Conservation (phyloP, 2,113 vertebrate species). For the Mixornis gularis region DNA sequence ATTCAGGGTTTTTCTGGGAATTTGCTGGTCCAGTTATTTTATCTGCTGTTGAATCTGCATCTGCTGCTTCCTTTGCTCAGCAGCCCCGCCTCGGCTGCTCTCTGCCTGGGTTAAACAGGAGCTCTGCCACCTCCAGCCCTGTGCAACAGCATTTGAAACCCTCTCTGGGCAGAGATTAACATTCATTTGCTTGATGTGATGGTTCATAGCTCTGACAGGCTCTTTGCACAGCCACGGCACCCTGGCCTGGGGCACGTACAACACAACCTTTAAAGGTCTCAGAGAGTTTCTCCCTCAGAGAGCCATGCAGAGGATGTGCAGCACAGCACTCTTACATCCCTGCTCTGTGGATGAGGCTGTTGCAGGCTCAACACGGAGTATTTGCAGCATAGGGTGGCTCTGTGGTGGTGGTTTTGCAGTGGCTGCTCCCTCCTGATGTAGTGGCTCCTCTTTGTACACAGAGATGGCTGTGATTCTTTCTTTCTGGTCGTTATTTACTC, state of each 20-base stretch:
- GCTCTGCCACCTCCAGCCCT: not conserved
- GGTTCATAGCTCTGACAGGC: not conserved
- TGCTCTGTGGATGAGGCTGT: not conserved
- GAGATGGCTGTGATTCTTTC: rapidly evolving
- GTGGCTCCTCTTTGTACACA: not conserved
- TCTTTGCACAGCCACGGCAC: rapidly evolving
- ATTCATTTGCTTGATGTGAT: not conserved
- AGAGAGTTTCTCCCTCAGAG: not conserved
- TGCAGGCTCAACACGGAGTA: not conserved
- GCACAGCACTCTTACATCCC: not conserved
- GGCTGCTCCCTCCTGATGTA: not conserved
- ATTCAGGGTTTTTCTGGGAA: not conserved
- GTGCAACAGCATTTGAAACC: not conserved
- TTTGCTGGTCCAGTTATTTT: not conserved
- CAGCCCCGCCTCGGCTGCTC: not conserved
- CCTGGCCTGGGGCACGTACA: rapidly evolving
- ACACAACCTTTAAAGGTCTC: not conserved
- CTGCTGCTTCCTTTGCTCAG: not conserved
- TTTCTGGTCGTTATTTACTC: not conserved
- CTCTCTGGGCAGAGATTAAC: not conserved
- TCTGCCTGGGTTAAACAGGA: not conserved
- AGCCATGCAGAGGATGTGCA: rapidly evolving
- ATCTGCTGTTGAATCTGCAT: not conserved
- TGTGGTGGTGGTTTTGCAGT: not conserved
- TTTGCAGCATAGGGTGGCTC: not conserved